Conservation (phyloP, 2,797 vertebrate genomes). For the Microchirus variegatus region DNA sequence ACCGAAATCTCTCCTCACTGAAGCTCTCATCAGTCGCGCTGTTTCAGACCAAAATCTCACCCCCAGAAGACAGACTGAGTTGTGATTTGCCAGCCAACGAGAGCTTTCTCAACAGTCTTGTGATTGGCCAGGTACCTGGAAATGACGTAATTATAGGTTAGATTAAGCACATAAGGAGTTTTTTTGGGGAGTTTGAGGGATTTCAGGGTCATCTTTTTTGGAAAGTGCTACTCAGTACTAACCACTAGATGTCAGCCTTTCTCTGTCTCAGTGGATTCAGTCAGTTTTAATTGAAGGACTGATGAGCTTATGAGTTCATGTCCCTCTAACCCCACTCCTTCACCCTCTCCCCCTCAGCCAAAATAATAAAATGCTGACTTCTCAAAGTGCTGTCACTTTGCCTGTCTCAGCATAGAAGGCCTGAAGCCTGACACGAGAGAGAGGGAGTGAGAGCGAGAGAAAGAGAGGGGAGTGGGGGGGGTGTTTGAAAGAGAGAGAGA, state of each 20-base stretch:
- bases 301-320: constrained; percentile 29
- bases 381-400: constrained; percentile 65
- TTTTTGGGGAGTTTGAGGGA: no score
- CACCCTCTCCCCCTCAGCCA: constrained; percentile 28
- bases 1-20: no score
- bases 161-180: no score
- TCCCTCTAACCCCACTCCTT: constrained; percentile 19
- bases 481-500: not conserved
- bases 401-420: constrained; percentile 63
- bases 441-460: not conserved
- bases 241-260: constrained; percentile 58
- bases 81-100: no score
- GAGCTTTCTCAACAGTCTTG: no score
- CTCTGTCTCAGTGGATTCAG: not conserved
- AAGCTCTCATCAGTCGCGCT: no score
- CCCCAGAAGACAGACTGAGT: no score
- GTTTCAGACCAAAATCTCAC: no score
- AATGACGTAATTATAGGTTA: no score
- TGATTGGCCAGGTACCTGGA: no score
- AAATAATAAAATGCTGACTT: constrained; percentile 78
- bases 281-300: constrained; percentile 21
- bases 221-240: not conserved
- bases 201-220: no score
- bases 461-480: not conserved
- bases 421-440: constrained; percentile 27